Evolutionary conservation across 2,888 invertebrate genomes (phyloP).

Genomic region (Erebia aethiops): DNA sequence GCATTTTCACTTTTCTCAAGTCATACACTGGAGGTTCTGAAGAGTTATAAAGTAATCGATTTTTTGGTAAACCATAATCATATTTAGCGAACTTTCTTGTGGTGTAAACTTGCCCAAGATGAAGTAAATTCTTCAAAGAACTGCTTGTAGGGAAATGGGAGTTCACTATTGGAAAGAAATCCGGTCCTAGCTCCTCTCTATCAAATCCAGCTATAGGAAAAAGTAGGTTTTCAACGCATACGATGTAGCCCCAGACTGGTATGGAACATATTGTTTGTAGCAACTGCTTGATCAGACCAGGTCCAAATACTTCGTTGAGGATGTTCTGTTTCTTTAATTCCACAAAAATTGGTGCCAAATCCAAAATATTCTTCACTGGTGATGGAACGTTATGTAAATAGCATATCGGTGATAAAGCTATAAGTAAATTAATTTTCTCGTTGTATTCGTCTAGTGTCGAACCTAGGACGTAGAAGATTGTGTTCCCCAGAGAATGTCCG

Average conservation of each 20-base stretch:
- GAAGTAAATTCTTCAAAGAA: slow-evolving; percentile 51
- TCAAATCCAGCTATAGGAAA: neutral
- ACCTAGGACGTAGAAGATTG: slow-evolving; percentile 75
- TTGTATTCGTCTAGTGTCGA: slow-evolving; percentile 78
- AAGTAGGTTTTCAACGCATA: neutral
- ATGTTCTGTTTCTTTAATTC: neutral
- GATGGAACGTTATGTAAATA: slow-evolving; percentile 33
- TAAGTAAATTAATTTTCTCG: slow-evolving; percentile 71
- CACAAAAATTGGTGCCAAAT: slow-evolving; percentile 40
- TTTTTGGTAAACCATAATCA: slow-evolving; percentile 50
- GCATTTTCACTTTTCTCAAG: slow-evolving; percentile 51
- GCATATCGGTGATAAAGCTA: slow-evolving; percentile 80
- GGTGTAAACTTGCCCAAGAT: slow-evolving; percentile 48
- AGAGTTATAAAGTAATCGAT: slow-evolving; percentile 48
- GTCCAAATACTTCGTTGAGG: neutral
- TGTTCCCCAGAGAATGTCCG: slow-evolving; percentile 86
- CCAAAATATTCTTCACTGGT: slow-evolving; percentile 13
- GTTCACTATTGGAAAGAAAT: slow-evolving; percentile 21
- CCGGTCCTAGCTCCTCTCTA: neutral
- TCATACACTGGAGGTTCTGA: slow-evolving; percentile 52
- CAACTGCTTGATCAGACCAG: neutral
- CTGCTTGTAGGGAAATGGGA: slow-evolving; percentile 54
- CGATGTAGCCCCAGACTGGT: neutral
- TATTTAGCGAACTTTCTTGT: slow-evolving; percentile 48
- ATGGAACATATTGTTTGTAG: neutral